Evolutionary conservation across 2,797 vertebrate genomes (phyloP), one percentile per base, ranked within the genome.

Genomic region (Crenuchus spilurus): DNA sequence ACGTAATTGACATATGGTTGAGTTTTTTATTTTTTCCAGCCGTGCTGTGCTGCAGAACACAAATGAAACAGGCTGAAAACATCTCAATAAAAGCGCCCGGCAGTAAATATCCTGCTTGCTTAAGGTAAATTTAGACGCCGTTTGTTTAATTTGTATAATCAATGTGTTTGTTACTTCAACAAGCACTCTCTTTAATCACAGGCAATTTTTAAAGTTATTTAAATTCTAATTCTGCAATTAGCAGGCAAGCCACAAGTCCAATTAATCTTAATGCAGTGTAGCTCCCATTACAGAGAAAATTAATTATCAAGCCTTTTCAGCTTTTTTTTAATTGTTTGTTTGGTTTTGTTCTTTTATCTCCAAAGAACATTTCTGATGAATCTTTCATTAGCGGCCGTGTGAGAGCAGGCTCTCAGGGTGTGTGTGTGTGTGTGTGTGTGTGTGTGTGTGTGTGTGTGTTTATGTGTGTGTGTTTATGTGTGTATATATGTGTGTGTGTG

Each of bases 201-300:
- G 24, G 52, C 42, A 6, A 54, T 49, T 76, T 78, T 71, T 73
- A 75, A 77, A 81, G 66, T 68, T 62, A 52, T 72, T 69, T 75
- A 44, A 71, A 77, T 76, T 77, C 66, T 78, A 77, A 82, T 84
- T 71, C 49, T 20, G 62, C 70, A 68, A 82, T 84, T 79, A 80
- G 70, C 72, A 58, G 54, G 37, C 24, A 8, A 80, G 75, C 63
- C 42, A 48, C 76, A 42, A 58, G 52, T 66, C 48, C 37, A 70
- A 75, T 76, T 75, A 72, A 75, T 77, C 80, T 77, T 75, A 77
- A 78, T 63, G 68, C 76, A 48, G 55, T 70, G 72, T 63, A 61
- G 66, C 55, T 77, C 39, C n/a, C 24, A 60, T 80, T 72, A 75
- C 58, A n/a, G 42, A 66, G 61, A 18, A 72, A 72, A 76, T 65